Percentiles rank a stretch among this genome's conserved stretches.
These are phyloP conservation scores for Clarias platycephalus DNA, from an alignment of 2,797 vertebrate genomes.

Conservation along the genomic window DNA sequence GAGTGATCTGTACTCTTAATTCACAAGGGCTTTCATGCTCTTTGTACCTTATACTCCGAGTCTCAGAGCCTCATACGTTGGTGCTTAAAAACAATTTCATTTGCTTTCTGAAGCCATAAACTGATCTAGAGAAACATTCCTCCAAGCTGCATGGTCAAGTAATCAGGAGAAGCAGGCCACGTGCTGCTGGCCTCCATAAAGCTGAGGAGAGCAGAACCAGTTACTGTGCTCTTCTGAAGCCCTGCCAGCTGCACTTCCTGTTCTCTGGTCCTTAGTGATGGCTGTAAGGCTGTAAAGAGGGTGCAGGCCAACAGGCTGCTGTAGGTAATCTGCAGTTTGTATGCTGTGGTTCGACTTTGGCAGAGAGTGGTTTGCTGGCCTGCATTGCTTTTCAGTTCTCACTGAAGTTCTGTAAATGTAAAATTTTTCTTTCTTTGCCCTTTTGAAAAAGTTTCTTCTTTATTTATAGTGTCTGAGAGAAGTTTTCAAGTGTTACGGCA, in stretches of 20 bases:
- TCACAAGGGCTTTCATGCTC: constrained; percentile 26
- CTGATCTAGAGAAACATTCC: neutral
- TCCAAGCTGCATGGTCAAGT: constrained; percentile 36
- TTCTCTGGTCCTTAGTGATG: constrained; percentile 36
- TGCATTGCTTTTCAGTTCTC: constrained; percentile 6
- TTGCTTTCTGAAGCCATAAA: constrained; percentile 1
- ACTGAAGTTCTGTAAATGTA: neutral
- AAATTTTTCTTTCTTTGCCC: neutral
- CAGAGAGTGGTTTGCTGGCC: constrained; percentile 3
- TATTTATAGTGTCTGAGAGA: neutral
- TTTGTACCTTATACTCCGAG: constrained; percentile 19
- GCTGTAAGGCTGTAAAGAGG: constrained; percentile 52
- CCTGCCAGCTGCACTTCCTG: constrained; percentile 59
- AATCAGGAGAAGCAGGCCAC: constrained; percentile 40
- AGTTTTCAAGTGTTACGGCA: neutral
- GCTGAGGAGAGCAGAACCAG: constrained; percentile 4
- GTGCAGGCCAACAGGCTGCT: constrained; percentile 29
- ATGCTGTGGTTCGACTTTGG: neutral
- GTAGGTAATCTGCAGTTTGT: neutral
- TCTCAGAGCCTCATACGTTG: neutral
- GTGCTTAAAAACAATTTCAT: constrained; percentile 7
- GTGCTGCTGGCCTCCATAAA: constrained; percentile 41
- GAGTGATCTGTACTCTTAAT: constrained; percentile 23
- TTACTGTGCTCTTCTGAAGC: constrained; percentile 43
- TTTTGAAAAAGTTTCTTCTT: neutral